These are phyloP conservation scores for Oenanthe oenanthe DNA, from an alignment of 2,113 vertebrate genomes.

Conservation along the genomic window DNA sequence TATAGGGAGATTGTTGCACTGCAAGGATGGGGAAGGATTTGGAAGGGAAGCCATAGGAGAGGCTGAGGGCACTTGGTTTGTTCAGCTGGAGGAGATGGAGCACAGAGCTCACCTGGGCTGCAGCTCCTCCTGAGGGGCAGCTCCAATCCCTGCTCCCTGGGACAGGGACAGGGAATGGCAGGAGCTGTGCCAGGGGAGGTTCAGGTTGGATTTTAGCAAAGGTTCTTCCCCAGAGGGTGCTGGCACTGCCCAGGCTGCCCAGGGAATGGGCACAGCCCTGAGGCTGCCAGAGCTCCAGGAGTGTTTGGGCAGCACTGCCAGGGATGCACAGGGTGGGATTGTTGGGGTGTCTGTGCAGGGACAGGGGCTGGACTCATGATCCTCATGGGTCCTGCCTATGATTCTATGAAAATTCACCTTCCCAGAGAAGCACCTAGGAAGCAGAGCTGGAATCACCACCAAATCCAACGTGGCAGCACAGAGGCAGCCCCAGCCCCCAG, in stretches of 20 bases:
- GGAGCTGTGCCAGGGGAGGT: rapidly evolving
- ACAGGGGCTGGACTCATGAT: rapidly evolving
- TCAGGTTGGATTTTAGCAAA: rapidly evolving
- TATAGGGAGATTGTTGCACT: neutral
- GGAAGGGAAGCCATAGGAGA: rapidly evolving
- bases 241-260: neutral
- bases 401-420: neutral
- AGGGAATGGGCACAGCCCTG: neutral
- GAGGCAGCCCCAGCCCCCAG: neutral
- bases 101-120: neutral
- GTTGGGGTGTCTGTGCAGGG: neutral
- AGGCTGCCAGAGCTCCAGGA: neutral
- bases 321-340: neutral
- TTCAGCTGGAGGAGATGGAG: neutral
- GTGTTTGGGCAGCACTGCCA: rapidly evolving
- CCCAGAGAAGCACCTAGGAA: neutral
- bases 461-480: rapidly evolving
- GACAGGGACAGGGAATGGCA: neutral
- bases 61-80: neutral
- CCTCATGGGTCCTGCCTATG: neutral
- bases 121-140: neutral
- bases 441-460: neutral
- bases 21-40: neutral
- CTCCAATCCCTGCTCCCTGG: rapidly evolving
- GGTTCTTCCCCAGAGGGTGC: neutral